Evolutionary conservation across 2,113 vertebrate species (phyloP).

Genomic region (Nesogale talazaci): DNA sequence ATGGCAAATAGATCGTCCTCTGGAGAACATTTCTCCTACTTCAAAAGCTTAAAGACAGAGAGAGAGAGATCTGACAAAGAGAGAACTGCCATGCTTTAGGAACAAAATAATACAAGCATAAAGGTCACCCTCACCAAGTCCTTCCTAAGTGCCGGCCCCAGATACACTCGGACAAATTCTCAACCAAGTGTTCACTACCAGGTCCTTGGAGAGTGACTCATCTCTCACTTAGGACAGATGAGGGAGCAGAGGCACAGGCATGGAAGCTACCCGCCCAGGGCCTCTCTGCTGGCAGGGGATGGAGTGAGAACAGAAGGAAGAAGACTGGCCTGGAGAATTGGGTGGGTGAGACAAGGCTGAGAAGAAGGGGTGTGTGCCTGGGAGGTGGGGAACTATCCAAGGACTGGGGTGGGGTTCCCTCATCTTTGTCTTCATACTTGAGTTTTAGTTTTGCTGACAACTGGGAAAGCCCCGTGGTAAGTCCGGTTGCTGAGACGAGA

Average conservation of each 20-base stretch:
- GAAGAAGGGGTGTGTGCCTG: neutral
- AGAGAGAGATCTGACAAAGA: too few relatives aligned
- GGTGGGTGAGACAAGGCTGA: neutral
- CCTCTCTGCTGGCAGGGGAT: neutral
- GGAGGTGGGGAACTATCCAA: too few relatives aligned
- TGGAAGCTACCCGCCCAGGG: neutral
- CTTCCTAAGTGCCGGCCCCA: accelerated
- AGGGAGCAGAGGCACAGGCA: neutral
- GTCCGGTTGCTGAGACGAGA: too few relatives aligned
- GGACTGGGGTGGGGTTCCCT: too few relatives aligned
- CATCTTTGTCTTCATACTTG: too few relatives aligned
- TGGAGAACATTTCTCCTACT: too few relatives aligned
- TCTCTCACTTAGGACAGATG: neutral
- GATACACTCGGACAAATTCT: neutral
- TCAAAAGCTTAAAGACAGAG: too few relatives aligned
- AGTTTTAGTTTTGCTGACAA: too few relatives aligned
- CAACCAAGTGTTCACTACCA: accelerated
- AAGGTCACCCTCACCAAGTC: accelerated
- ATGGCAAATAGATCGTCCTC: too few relatives aligned
- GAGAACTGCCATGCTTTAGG: neutral
- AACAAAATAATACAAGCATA: accelerated
- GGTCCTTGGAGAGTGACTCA: neutral
- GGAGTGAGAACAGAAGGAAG: neutral
- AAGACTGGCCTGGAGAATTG: neutral
- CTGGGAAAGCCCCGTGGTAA: too few relatives aligned